Percentiles rank a stretch among this genome's conserved stretches.
Evolutionary conservation across 2,888 invertebrate genomes (phyloP).

Genomic region (Lysandra coridon): DNA sequence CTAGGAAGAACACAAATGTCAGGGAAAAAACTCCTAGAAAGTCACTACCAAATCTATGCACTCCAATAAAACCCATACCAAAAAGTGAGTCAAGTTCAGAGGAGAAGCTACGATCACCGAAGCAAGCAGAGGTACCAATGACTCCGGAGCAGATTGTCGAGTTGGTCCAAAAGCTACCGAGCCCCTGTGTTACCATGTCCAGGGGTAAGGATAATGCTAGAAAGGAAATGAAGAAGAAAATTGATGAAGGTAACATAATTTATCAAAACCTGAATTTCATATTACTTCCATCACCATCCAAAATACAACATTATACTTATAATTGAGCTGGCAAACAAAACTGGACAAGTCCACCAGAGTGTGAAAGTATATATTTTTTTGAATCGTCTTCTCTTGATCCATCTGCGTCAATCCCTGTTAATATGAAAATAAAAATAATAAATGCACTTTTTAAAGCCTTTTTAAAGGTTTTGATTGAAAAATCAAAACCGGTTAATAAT

Average conservation of each 20-base stretch:
- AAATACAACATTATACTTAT: too few species aligned
- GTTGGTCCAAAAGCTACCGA: conserved; percentile 56
- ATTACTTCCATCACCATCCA: neutral
- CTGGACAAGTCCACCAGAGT: too few species aligned
- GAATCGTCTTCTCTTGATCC: too few species aligned
- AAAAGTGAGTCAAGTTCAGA: conserved; percentile 67
- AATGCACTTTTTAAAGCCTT: too few species aligned
- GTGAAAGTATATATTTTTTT: too few species aligned
- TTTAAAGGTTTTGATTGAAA: too few species aligned
- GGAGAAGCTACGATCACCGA: conserved; percentile 63
- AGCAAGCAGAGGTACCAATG: conserved; percentile 43
- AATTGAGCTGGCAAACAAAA: too few species aligned
- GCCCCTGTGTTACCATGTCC: conserved; percentile 78
- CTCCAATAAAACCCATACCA: conserved; percentile 55
- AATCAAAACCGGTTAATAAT: too few species aligned
- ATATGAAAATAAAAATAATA: too few species aligned
- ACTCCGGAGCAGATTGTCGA: conserved; percentile 59
- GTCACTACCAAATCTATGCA: conserved; percentile 39
- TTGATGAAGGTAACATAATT: conserved; percentile 58
- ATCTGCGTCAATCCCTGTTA: too few species aligned
- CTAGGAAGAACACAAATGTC: neutral
- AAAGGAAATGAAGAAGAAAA: conserved; percentile 74
- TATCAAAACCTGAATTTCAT: neutral
- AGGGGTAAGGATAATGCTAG: conserved; percentile 82
- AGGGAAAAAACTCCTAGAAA: conserved; percentile 41